Base-by-base conservation (phyloP, 2,888 invertebrate genomes). In the Dioctria rufipes region DNA sequence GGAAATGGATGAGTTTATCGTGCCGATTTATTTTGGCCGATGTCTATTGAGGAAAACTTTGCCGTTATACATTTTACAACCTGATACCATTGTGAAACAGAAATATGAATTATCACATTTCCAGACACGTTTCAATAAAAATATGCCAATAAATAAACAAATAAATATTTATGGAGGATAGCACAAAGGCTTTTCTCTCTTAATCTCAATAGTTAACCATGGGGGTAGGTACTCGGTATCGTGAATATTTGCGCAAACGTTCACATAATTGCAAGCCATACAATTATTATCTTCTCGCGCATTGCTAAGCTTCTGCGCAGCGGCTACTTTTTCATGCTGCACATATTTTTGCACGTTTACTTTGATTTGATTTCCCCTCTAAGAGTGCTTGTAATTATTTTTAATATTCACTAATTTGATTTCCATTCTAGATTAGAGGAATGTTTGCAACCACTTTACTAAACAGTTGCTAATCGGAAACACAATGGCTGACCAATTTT, bases 61-160 rank as follows among this genome's bases (percentile, higher is more conserved):
- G 11, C 3, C 4, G 4, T 11, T 4, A 1, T 54, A 8, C 4
- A n/a, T 11, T 8, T n/a, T 8, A 54, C 11, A 54, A 8, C 25
- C 25, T 25, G 25, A 25, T 54, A 11, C 11, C 54, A 54, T 54
- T 69, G 11, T 51, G 51, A 25, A 5, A 3, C 39, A 69, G 51
- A 51, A 69, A 51, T 25, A 25, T 25, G 25, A 0, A 25, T 69
- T 49, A 69, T 54, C 11, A 5, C 69, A 37, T 51, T 69, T 51
- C 51, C 69, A 3, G 37, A 51, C 37, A 73, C 73, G 73, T 58
- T 42, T 73, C 42, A 60, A 73, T 73, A 51, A 58, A 73, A 73
- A 73, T 73, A 73, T 73, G 73, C 42, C 73, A 73, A 51, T 66
- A 58, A 73, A 71, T 71, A 71, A 54, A 60, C 2, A 25, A 25